Conservation (phyloP, 2,888 invertebrate species). For the Syritta pipiens region DNA sequence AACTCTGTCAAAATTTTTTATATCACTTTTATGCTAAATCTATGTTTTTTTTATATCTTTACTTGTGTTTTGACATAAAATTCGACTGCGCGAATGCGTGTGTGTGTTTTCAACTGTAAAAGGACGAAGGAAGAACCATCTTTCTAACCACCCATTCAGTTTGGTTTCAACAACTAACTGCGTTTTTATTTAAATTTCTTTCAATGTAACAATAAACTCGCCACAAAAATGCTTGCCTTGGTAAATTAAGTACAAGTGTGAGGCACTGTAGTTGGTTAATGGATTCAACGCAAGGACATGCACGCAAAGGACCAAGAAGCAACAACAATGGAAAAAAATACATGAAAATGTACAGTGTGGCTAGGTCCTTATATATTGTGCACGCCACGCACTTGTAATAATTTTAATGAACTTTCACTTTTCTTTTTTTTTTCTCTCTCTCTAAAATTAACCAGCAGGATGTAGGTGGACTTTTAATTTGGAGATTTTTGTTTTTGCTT, state of each 20-base stretch:
- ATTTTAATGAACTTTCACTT: slow-evolving; percentile 46
- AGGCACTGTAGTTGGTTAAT: slow-evolving; percentile 30
- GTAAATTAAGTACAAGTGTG: slow-evolving; percentile 36
- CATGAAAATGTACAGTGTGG: too few relatives aligned
- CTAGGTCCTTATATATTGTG: slow-evolving; percentile 6
- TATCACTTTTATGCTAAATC: slow-evolving; percentile 62
- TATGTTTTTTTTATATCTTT: slow-evolving; percentile 39
- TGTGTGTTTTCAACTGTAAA: slow-evolving; percentile 1
- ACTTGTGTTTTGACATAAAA: slow-evolving; percentile 20
- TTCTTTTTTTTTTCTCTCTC: not conserved
- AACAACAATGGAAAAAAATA: too few relatives aligned
- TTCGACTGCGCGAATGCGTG: too few relatives aligned
- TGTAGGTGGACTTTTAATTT: slow-evolving; percentile 12
- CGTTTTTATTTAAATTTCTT: slow-evolving; percentile 63
- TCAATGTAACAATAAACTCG: slow-evolving; percentile 36
- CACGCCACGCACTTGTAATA: slow-evolving; percentile 43
- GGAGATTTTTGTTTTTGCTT: too few relatives aligned
- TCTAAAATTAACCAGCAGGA: slow-evolving; percentile 9
- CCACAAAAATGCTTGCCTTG: slow-evolving; percentile 38
- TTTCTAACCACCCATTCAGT: not conserved
- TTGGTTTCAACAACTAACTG: slow-evolving; percentile 50
- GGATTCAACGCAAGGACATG: slow-evolving; percentile 23
- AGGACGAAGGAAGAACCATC: slow-evolving; percentile 47
- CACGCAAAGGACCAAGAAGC: slow-evolving; percentile 33
- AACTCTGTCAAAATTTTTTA: slow-evolving; percentile 66